Conservation (phyloP, 2,113 vertebrate species). For the Cyprinus carpio region DNA sequence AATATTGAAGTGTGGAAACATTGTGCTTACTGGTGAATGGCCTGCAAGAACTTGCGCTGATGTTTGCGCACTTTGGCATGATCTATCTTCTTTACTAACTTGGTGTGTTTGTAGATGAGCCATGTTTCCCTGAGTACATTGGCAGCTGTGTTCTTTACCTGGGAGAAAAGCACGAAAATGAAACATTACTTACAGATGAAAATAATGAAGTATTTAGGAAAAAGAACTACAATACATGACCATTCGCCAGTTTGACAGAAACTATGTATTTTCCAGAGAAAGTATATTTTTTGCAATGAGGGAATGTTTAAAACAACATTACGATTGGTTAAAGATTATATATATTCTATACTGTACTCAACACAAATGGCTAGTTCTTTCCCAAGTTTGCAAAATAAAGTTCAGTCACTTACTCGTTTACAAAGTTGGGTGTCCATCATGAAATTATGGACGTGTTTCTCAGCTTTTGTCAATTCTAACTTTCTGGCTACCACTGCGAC, state of each 20-base stretch:
- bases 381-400: no score
- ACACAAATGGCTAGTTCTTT: not conserved
- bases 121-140: constrained; percentile 98
- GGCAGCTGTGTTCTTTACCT: constrained; percentile 96
- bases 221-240: not conserved
- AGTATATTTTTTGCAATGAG: not conserved
- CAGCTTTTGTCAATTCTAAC: constrained; percentile 91
- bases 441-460: constrained; percentile 95
- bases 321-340: not conserved
- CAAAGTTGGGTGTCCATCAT: constrained; percentile 97
- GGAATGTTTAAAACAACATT: not conserved
- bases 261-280: not conserved
- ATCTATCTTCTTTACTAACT: constrained; percentile 91
- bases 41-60: constrained; percentile 98
- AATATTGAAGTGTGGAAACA: not conserved
- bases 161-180: not conserved
- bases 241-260: no score
- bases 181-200: not conserved
- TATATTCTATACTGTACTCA: not conserved
- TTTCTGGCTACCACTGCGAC: constrained; percentile 92
- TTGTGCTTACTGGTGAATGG: constrained; percentile 93
- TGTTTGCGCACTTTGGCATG: constrained; percentile 90
- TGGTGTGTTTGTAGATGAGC: constrained; percentile 97
- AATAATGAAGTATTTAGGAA: not conserved
- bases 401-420: constrained; percentile 82